These are phyloP conservation scores for Syngnathus floridae DNA, from an alignment of 2,113 vertebrate genomes.

Conservation along the genomic window DNA sequence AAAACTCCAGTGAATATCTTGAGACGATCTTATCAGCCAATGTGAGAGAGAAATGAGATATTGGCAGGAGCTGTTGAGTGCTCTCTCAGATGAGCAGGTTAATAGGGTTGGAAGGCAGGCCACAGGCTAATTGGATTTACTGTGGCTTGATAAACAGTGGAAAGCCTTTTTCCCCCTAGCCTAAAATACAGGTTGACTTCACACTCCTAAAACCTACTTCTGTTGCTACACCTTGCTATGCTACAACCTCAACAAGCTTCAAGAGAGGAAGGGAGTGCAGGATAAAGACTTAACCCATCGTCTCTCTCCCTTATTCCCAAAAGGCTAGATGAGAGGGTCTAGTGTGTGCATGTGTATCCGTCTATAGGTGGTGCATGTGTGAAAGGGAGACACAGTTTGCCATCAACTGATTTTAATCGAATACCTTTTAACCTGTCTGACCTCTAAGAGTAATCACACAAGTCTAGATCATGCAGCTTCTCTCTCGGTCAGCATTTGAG, in stretches of 20 bases:
- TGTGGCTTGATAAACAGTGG: constrained; percentile 87
- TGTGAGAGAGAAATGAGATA: constrained; percentile 95
- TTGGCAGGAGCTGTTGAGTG: constrained; percentile 87
- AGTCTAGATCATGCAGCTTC: constrained; percentile 60
- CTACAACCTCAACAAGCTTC: constrained; percentile 48
- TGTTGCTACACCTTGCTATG: constrained; percentile 38
- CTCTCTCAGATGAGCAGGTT: constrained; percentile 90
- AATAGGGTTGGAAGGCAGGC: constrained; percentile 91
- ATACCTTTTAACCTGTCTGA: constrained; percentile 76
- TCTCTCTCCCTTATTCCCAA: constrained; percentile 66
- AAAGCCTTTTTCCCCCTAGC: constrained; percentile 71
- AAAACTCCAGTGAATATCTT: constrained; percentile 88
- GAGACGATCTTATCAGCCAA: constrained; percentile 89
- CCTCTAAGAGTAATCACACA: constrained; percentile 71
- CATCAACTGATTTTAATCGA: constrained; percentile 80
- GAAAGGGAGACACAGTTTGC: constrained; percentile 58
- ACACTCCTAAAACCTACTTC: constrained; percentile 28
- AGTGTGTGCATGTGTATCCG: constrained; percentile 26
- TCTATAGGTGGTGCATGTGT: constrained; percentile 28
- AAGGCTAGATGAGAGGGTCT: constrained; percentile 46
- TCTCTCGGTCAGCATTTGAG: constrained; percentile 56
- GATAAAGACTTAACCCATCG: constrained; percentile 46
- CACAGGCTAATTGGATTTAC: constrained; percentile 97
- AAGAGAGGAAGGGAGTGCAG: constrained; percentile 30
- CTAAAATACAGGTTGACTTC: constrained; percentile 66